These are phyloP conservation scores for Rhineura floridana DNA, from an alignment of 2,113 vertebrate genomes.

Conservation along the genomic window DNA sequence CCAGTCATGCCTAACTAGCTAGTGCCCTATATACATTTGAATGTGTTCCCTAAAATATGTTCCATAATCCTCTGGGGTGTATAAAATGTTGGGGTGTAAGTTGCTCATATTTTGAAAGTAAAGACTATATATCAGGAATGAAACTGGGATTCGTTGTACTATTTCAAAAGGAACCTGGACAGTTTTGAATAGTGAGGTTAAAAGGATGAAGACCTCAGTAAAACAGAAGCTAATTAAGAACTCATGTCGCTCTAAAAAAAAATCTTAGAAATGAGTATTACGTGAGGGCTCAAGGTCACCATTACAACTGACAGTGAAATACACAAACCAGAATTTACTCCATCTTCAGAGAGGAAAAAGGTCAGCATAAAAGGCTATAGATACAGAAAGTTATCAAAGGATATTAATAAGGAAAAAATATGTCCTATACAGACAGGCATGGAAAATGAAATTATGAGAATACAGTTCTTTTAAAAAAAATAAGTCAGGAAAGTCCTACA, in stretches of 20 bases:
- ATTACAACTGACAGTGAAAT: slow-evolving; percentile 9
- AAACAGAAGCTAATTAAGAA: slow-evolving; percentile 45
- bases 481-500: slow-evolving; percentile 15
- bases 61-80: background rate
- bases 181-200: slow-evolving; percentile 54
- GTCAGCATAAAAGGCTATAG: slow-evolving; percentile 26
- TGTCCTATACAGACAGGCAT: background rate
- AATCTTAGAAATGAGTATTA: slow-evolving; percentile 15
- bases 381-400: slow-evolving; percentile 5
- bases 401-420: slow-evolving; percentile 23
- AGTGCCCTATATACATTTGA: background rate
- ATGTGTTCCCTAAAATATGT: background rate
- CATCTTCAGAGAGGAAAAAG: slow-evolving; percentile 34
- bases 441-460: slow-evolving; percentile 33
- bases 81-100: background rate
- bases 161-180: slow-evolving; percentile 30
- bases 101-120: slow-evolving; percentile 35
- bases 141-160: slow-evolving; percentile 29
- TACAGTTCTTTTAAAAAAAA: slow-evolving; percentile 29
- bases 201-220: slow-evolving; percentile 34
- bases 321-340: slow-evolving; percentile 17
- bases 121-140: background rate
- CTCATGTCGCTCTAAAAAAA: slow-evolving; percentile 32
- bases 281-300: slow-evolving; percentile 13
- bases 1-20: too few species aligned